Base-by-base conservation (phyloP, 2,888 invertebrate genomes). In the Liopterus haemorrhoidalis region DNA sequence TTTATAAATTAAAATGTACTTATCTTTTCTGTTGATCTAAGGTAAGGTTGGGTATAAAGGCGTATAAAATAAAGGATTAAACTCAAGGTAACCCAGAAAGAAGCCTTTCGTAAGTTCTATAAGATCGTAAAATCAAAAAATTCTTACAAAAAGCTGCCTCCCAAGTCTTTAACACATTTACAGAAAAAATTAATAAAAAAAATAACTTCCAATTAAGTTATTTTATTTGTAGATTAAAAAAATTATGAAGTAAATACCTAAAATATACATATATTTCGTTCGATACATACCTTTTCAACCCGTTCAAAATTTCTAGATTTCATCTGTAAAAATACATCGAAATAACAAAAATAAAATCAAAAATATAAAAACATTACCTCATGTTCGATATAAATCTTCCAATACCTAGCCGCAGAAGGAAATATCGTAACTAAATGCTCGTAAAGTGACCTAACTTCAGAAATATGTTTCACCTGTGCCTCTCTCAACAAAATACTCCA, bases 371-470 rank as follows among this genome's bases (percentile, higher is more conserved):
- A 40, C 49, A 58, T 62, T 69, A 90, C 89, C 84, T 96, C 95
- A 71, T 94, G 93, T 64, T 96, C 95, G 57, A 96, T 95, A 70
- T 94, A 99, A 57, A 96, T 90, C 71, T 95, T 94, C 99, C 99
- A 99, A 66, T 90, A 99, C 46, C 95, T 79, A 2, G 97, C 99
- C 4, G 95, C 90, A 22, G 93, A 94, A 0, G 97, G 95, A 64
- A 97, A 99, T 4, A 92, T 90, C 1, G 78, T 71, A 1, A 99
- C 89, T n/a, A 99, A 74, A 57, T 89, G 87, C 67, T 99, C 99
- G 63, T 95, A 99, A 57, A 96, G 78, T 0, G 82, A 75, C 33
- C 97, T 77, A 4, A 95, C 92, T 66, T 95, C 93, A 44, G 88
- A 88, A 36, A 91, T 87, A 49, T 82, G 81, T 52, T 89, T 74